Conservation (phyloP, 2,797 vertebrate species). For the Acropternis orthonyx region DNA sequence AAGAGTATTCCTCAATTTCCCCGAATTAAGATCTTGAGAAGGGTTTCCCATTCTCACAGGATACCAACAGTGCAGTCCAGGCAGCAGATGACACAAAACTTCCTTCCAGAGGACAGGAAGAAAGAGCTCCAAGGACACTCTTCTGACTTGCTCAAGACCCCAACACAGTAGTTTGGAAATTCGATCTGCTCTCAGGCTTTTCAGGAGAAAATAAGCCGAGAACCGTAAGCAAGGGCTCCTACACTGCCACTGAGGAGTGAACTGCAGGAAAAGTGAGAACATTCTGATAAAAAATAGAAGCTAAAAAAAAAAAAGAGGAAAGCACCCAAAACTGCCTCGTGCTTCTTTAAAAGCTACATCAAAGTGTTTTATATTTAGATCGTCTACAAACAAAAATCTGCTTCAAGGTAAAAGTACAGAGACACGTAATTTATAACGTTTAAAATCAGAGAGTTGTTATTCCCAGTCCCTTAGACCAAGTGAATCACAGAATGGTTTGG, state of each 20-base stretch:
- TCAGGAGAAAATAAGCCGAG: neutral
- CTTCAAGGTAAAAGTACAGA: neutral
- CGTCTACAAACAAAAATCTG: neutral
- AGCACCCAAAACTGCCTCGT: neutral
- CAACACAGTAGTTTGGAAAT: neutral
- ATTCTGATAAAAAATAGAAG: neutral
- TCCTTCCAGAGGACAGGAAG: neutral
- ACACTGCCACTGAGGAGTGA: neutral
- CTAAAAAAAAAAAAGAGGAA: neutral
- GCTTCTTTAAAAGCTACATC: neutral
- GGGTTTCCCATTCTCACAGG: neutral
- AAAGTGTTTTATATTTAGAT: slow-evolving; percentile 3
- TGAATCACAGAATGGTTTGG: neutral
- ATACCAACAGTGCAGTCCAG: neutral
- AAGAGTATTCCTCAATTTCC: neutral
- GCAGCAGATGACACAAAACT: neutral
- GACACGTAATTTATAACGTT: neutral
- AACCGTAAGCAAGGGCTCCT: neutral
- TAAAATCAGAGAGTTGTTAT: neutral
- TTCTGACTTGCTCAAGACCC: neutral
- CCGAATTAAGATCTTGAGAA: neutral
- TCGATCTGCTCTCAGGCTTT: neutral
- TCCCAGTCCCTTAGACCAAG: neutral
- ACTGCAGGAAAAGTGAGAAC: neutral
- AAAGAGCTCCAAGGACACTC: neutral